A percentile compares a stretch with the other conserved stretches of the same genome.
Conservation (phyloP, 2,888 invertebrate species). For the Opisthograptis luteolata region DNA sequence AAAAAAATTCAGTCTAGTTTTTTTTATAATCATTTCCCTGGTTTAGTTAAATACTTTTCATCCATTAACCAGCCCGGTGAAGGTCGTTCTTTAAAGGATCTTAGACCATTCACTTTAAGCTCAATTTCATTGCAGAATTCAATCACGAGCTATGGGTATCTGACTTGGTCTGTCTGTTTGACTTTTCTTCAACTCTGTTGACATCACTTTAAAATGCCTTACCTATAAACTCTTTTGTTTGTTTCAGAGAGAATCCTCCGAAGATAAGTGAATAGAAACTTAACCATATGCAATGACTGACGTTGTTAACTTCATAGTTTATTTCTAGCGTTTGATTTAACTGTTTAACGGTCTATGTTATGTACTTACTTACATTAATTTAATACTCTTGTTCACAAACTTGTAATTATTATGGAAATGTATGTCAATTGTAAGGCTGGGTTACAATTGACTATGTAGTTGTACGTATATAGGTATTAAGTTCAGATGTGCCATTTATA, state of each 20-base stretch:
- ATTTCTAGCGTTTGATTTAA: slow-evolving; percentile 34
- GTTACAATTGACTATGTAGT: slow-evolving; percentile 70
- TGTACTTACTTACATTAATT: slow-evolving; percentile 48
- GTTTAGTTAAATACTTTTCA: too few species aligned
- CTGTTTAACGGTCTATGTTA: slow-evolving; percentile 33
- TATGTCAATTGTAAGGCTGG: slow-evolving; percentile 79
- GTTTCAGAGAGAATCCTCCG: slow-evolving; percentile 70
- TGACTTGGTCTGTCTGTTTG: too few species aligned
- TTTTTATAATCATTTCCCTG: too few species aligned
- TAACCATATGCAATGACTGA: slow-evolving; percentile 57
- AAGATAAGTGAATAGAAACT: slow-evolving; percentile 56
- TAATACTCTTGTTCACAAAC: slow-evolving; percentile 59
- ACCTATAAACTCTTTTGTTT: slow-evolving; percentile 17
- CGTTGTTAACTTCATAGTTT: slow-evolving; percentile 41
- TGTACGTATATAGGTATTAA: slow-evolving; percentile 61
- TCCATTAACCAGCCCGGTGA: too few species aligned
- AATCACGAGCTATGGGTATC: too few species aligned
- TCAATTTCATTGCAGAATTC: too few species aligned
- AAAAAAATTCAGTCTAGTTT: too few species aligned
- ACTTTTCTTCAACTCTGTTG: too few species aligned
- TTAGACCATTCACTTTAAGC: too few species aligned
- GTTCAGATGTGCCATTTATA: slow-evolving; percentile 65
- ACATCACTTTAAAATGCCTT: background rate
- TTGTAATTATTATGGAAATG: slow-evolving; percentile 41
- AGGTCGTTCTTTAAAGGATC: too few species aligned